These are phyloP conservation scores for Graptemys geographica DNA, from an alignment of 2,797 vertebrate species.

Conservation along the genomic window DNA sequence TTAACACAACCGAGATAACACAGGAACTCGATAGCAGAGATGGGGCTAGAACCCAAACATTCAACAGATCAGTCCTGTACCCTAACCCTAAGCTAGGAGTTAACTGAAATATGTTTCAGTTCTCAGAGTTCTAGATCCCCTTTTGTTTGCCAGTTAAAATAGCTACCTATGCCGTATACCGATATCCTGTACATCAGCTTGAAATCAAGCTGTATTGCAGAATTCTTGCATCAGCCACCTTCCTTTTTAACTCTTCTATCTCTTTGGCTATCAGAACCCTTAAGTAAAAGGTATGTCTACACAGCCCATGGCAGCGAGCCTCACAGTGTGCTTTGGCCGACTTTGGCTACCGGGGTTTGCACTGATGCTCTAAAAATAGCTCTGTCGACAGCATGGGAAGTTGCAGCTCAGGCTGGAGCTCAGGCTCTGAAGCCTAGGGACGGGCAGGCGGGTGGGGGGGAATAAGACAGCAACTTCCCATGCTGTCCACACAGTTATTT, in stretches of 20 bases:
- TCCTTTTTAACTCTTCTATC: not conserved
- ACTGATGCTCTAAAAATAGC: not conserved
- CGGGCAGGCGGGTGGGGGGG: too few relatives aligned
- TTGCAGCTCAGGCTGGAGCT: not conserved
- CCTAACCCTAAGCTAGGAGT: not conserved
- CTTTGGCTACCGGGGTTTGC: not conserved
- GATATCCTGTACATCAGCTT: not conserved
- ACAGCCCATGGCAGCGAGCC: not conserved
- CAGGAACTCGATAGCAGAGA: not conserved
- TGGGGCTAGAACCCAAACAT: not conserved
- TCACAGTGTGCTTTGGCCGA: not conserved
- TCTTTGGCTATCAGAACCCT: not conserved
- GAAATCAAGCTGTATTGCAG: not conserved
- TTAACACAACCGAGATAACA: not conserved
- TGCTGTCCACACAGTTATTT: not conserved
- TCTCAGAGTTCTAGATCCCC: not conserved
- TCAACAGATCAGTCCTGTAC: not conserved
- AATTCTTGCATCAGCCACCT: not conserved
- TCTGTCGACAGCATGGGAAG: not conserved
- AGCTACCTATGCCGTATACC: not conserved
- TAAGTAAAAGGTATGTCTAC: not conserved
- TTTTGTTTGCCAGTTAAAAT: not conserved
- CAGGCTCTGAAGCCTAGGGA: not conserved
- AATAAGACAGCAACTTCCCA: not conserved
- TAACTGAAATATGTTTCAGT: not conserved